Evolutionary conservation across 2,113 vertebrate genomes (phyloP), one percentile per base, ranked within the genome.

Genomic region (Cynoglossus semilaevis): DNA sequence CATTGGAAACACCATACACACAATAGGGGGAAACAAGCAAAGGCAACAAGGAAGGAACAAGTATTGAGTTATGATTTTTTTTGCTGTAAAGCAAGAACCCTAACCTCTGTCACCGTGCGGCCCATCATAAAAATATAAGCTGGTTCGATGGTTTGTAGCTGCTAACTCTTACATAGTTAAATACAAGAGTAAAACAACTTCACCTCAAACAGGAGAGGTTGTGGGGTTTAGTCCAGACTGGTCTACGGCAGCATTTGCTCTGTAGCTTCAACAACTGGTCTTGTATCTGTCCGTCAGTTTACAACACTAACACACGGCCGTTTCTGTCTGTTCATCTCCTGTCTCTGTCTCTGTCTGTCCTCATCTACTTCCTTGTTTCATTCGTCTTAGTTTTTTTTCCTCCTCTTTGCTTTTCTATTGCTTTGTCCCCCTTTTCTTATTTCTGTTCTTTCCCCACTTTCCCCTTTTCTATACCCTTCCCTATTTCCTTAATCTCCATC

Each of bases 281-380:
- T 67, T 18, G 42, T 41, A 17, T 17, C 55, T 52, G 57, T 69
- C 48, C 48, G 59, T 67, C 51, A 70, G 67, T 70, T 62, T 58
- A 18, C 22, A 51, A 40, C 65, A 63, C 68, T 85, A 77, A 82
- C 74, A 76, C 71, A 78, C 29, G 60, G 49, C 51, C 4, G 22
- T 29, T 29, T 72, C 67, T 72, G 60, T 74, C 53, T 57, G 45
- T 72, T 67, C 16, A 40, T 7, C 69, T 51, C 16, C 34, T 60
- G 41, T 63, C 52, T 63, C 52, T 56, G 9, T 35, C 58, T 72
- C 18, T 66, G 15, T 64, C 62, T 43, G 53, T 63, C 47, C 8
- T 50, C 47, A 37, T 48, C 36, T 59, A 37, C 19, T 18, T 16
- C 12, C 15, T 45, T 63, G 13, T 72, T 12, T 68, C 36, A 51